Evolutionary conservation across 1,140 invertebrate species (phyloP).

Genomic region (Drosophila ambigua): DNA sequence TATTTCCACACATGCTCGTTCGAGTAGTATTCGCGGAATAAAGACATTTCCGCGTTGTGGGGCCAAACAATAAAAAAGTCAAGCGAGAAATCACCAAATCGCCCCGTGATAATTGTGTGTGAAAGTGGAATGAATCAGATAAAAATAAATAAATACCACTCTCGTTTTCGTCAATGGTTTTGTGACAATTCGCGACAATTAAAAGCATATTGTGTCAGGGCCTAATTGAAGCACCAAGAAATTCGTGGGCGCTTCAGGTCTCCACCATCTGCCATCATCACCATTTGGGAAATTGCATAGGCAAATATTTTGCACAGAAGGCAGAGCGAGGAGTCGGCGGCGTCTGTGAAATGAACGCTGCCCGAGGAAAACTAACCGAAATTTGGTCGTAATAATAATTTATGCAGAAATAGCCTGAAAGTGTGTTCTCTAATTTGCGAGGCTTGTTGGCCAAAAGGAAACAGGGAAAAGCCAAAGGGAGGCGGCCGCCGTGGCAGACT

Average conservation of each 20-base stretch:
- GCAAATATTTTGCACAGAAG: slow-evolving; percentile 15
- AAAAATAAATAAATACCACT: background rate
- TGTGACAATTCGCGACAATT: background rate
- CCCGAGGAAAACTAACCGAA: slow-evolving; percentile 15
- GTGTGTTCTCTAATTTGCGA: slow-evolving; percentile 21
- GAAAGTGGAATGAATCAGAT: slow-evolving; percentile 34
- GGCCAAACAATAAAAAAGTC: slow-evolving; percentile 11
- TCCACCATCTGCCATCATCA: slow-evolving; percentile 8
- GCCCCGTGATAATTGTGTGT: slow-evolving; percentile 16
- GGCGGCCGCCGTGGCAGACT: slow-evolving; percentile 23
- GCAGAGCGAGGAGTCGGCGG: background rate
- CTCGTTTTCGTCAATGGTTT: background rate
- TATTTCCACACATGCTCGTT: background rate
- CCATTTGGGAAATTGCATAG: slow-evolving; percentile 40
- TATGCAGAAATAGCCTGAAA: slow-evolving; percentile 50
- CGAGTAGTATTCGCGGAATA: slow-evolving; percentile 4
- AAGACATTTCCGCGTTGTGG: slow-evolving; percentile 36
- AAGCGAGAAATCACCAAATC: slow-evolving; percentile 13
- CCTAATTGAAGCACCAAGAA: slow-evolving; percentile 30
- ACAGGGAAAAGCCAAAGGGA: background rate
- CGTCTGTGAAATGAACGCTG: no score
- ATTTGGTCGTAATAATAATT: slow-evolving; percentile 49
- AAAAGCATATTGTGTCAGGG: slow-evolving; percentile 19
- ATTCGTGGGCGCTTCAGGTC: slow-evolving; percentile 26
- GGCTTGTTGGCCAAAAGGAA: slow-evolving; percentile 1